Conservation (phyloP, 2,888 invertebrate species). For the Apamea epomidion region DNA sequence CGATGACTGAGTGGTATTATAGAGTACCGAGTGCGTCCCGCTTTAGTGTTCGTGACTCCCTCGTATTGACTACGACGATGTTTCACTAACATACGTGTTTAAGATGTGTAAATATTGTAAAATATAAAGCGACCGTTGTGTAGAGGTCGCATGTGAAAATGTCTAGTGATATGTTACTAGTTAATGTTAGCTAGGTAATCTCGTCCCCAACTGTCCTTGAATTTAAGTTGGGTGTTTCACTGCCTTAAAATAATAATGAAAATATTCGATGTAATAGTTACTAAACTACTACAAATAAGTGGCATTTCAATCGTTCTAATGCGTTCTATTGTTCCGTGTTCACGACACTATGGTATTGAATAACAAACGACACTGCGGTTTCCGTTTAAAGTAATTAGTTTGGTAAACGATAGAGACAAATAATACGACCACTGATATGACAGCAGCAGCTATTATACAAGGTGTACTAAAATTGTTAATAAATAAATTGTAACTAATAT, state of each 20-base stretch:
- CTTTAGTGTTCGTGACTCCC: conserved; percentile 82
- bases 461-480: conserved; percentile 70
- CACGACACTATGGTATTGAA: conserved; percentile 70
- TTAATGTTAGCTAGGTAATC: conserved; percentile 90
- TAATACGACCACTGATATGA: conserved; percentile 55
- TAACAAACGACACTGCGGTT: conserved; percentile 57
- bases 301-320: conserved; percentile 81
- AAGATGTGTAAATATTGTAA: conserved; percentile 90
- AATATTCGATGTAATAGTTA: conserved; percentile 86
- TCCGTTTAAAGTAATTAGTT: conserved; percentile 48
- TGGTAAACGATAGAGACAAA: conserved; percentile 40
- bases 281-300: conserved; percentile 88
- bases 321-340: conserved; percentile 77
- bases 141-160: conserved; percentile 89
- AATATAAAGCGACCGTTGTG: conserved; percentile 86
- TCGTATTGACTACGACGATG: conserved; percentile 76
- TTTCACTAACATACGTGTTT: conserved; percentile 83
- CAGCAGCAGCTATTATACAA: conserved; percentile 65
- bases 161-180: conserved; percentile 89
- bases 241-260: conserved; percentile 89
- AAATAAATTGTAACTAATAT: conserved; percentile 70
- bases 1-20: conserved; percentile 86
- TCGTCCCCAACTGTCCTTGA: conserved; percentile 90
- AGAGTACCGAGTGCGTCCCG: conserved; percentile 82
- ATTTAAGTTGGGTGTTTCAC: conserved; percentile 90